These are phyloP conservation scores for Crossocerus cetratus DNA, from an alignment of 2,888 invertebrate genomes.

Conservation along the genomic window DNA sequence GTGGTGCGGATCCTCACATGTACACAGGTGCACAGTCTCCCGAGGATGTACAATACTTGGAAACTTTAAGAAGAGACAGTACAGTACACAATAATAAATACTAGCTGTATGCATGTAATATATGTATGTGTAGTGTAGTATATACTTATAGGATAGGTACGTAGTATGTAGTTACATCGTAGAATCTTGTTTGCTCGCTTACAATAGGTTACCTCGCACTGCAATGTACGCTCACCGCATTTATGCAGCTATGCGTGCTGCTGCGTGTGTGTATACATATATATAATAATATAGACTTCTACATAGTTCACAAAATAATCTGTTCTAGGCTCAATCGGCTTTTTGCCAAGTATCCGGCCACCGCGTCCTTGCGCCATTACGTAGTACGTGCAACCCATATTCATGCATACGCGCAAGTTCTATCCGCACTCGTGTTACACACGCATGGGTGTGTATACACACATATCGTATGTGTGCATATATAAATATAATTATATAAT, in stretches of 20 bases:
- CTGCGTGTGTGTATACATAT: neutral
- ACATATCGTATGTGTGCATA: neutral
- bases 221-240: conserved; percentile 1
- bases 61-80: conserved; percentile 66
- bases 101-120: conserved; percentile 70
- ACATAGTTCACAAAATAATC: conserved; percentile 51
- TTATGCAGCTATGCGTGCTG: neutral
- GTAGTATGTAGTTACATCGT: no score
- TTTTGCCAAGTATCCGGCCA: conserved; percentile 29
- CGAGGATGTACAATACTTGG: conserved; percentile 67
- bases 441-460: no score
- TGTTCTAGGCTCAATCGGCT: conserved; percentile 29
- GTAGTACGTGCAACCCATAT: no score
- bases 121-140: conserved; percentile 2
- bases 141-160: conserved; percentile 22
- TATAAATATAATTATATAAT: conserved; percentile 25
- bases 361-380: conserved; percentile 69
- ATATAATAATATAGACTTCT: conserved; percentile 7
- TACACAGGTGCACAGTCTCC: conserved; percentile 24
- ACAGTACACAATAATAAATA: conserved; percentile 75
- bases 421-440: neutral
- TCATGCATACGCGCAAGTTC: no score
- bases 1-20: conserved; percentile 47
- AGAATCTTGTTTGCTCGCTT: no score
- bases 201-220: no score